A percentile compares a stretch with the other conserved stretches of the same genome.
Conservation (phyloP, 1,140 invertebrate species). For the Oedothorax gibbosus region DNA sequence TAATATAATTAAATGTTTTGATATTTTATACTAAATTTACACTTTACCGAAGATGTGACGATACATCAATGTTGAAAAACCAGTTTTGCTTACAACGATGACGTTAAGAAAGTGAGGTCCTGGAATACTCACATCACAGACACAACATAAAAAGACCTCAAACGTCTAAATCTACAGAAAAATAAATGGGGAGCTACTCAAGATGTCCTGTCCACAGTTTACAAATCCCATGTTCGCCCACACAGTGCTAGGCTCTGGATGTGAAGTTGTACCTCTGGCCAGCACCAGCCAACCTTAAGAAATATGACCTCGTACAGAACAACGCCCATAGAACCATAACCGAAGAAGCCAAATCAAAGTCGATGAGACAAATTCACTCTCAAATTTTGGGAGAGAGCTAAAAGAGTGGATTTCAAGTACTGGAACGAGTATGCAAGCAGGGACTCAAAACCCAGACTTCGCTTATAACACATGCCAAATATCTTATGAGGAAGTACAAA, state of each 20-base stretch:
- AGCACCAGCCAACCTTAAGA: not conserved
- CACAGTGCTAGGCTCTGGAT: not conserved
- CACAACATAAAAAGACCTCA: not conserved
- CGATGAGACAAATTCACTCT: conserved; percentile 3
- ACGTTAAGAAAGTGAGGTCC: not conserved
- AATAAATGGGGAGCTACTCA: not conserved
- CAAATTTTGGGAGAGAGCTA: conserved; percentile 2
- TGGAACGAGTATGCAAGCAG: not conserved
- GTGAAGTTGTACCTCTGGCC: not conserved
- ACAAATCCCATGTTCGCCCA: not conserved
- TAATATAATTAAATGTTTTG: no score
- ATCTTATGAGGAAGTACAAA: not conserved
- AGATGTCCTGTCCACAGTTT: not conserved
- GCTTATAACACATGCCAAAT: not conserved
- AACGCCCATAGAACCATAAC: conserved; percentile 2
- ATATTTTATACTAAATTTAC: no score
- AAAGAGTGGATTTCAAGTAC: conserved; percentile 3
- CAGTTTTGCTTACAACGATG: no score
- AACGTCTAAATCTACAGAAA: not conserved
- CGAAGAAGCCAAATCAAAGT: not conserved
- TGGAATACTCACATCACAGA: not conserved
- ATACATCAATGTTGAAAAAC: no score
- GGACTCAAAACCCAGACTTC: not conserved
- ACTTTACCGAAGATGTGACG: no score
- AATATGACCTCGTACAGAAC: not conserved